These are phyloP conservation scores for Hydrocynus forskahlii DNA, from an alignment of 2,797 vertebrate genomes.

Conservation along the genomic window DNA sequence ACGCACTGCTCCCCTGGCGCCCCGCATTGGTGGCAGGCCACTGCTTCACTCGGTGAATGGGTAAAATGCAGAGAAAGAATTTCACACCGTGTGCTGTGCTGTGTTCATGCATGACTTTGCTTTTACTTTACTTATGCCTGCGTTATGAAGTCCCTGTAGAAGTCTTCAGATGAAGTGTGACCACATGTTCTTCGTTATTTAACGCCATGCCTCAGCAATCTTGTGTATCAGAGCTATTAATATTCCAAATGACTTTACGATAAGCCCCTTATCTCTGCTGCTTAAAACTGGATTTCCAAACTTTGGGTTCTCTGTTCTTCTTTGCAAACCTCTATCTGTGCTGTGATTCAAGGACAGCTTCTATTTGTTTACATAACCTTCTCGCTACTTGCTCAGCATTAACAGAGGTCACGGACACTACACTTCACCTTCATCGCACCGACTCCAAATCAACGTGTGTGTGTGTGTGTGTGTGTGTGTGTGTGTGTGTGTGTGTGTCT, in stretches of 20 bases:
- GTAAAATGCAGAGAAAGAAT: no score
- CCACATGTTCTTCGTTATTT: slow-evolving; percentile 40
- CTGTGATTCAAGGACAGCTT: slow-evolving; percentile 33
- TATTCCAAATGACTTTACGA: slow-evolving; percentile 37
- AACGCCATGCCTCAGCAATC: slow-evolving; percentile 37
- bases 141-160: not conserved
- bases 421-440: slow-evolving; percentile 14
- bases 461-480: slow-evolving; percentile 35
- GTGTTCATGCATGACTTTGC: no score
- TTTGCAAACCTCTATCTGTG: slow-evolving; percentile 15
- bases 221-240: slow-evolving; percentile 34
- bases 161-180: not conserved
- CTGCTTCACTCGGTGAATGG: no score
- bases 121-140: not conserved
- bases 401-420: slow-evolving; percentile 24
- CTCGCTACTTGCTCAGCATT: slow-evolving; percentile 37
- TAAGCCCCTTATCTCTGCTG: slow-evolving; percentile 37
- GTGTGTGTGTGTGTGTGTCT: slow-evolving; percentile 27
- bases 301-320: not conserved
- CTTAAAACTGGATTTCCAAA: slow-evolving; percentile 38
- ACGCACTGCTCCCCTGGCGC: no score
- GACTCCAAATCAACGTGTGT: slow-evolving; percentile 38
- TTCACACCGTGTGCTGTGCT: no score
- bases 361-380: slow-evolving; percentile 13
- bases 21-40: no score